These are phyloP conservation scores for Cephus runcator DNA, from an alignment of 2,888 invertebrate species.

Conservation along the genomic window DNA sequence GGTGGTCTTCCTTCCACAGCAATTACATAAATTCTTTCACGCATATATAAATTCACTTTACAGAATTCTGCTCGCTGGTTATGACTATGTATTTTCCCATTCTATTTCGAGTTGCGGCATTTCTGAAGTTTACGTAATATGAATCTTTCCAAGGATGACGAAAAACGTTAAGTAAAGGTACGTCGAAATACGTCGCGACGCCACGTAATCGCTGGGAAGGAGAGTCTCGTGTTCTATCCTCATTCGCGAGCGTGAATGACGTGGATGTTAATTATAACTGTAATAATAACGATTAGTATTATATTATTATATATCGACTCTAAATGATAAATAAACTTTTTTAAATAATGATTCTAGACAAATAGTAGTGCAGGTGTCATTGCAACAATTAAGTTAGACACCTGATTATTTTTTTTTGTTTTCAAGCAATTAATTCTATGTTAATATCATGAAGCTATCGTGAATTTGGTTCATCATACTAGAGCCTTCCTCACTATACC, in stretches of 20 bases:
- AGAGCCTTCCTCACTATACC: too few species aligned
- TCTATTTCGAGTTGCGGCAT: not conserved
- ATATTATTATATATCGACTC: conserved; percentile 38
- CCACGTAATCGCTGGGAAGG: not conserved
- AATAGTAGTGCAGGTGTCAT: not conserved
- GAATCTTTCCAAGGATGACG: not conserved
- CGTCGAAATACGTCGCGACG: not conserved
- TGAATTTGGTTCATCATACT: too few species aligned
- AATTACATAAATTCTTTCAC: not conserved
- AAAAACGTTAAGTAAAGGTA: not conserved
- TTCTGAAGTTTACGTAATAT: not conserved
- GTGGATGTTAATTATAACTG: conserved; percentile 35
- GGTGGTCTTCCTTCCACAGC: not conserved
- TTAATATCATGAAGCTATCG: too few species aligned
- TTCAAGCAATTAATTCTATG: too few species aligned
- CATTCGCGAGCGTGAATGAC: not conserved
- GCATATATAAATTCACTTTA: not conserved
- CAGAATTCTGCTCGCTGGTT: not conserved
- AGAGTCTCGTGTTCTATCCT: not conserved
- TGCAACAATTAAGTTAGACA: too few species aligned
- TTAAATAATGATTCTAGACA: conserved; percentile 22
- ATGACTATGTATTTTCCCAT: not conserved
- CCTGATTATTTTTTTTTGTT: too few species aligned
- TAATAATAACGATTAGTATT: conserved; percentile 46
- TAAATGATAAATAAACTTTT: conserved; percentile 40